Percentiles rank a stretch among this genome's conserved stretches.
Evolutionary conservation across 2,797 vertebrate species (phyloP).

Genomic region (Remorina albescens): DNA sequence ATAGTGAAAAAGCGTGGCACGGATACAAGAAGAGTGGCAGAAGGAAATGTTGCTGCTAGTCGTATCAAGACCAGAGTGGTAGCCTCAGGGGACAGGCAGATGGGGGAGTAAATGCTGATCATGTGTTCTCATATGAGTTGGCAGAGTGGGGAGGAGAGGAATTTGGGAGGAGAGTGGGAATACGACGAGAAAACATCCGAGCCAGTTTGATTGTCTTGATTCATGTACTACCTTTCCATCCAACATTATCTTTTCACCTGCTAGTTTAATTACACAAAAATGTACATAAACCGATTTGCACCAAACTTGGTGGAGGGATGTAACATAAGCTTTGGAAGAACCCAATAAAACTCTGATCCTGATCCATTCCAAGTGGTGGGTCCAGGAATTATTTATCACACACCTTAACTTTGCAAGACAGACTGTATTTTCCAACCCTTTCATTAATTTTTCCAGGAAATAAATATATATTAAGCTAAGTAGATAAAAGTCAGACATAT

Average conservation of each 20-base stretch:
- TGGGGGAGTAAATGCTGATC: constrained; percentile 55
- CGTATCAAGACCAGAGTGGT: constrained; percentile 3
- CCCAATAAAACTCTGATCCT: no score
- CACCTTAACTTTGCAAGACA: no score
- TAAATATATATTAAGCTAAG: neutral
- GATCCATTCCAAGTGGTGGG: no score
- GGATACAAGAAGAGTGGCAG: constrained; percentile 40
- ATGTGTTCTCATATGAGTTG: constrained; percentile 59
- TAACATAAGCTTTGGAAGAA: no score
- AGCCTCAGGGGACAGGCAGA: constrained; percentile 60
- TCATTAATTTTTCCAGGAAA: no score
- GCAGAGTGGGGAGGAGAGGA: constrained; percentile 29
- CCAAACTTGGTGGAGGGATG: no score
- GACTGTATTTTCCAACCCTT: no score
- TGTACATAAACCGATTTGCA: no score
- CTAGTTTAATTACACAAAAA: no score
- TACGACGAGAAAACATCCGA: constrained; percentile 20
- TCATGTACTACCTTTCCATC: neutral
- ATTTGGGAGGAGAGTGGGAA: constrained; percentile 33
- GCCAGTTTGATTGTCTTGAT: constrained; percentile 20
- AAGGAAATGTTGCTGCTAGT: constrained; percentile 60
- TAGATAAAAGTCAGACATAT: no score
- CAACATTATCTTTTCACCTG: neutral
- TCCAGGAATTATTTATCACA: no score
- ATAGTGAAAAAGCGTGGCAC: constrained; percentile 25